Percentiles rank a stretch among this genome's conserved stretches.
Evolutionary conservation across 2,888 invertebrate genomes (phyloP).

Genomic region (Lucinisca nassula): DNA sequence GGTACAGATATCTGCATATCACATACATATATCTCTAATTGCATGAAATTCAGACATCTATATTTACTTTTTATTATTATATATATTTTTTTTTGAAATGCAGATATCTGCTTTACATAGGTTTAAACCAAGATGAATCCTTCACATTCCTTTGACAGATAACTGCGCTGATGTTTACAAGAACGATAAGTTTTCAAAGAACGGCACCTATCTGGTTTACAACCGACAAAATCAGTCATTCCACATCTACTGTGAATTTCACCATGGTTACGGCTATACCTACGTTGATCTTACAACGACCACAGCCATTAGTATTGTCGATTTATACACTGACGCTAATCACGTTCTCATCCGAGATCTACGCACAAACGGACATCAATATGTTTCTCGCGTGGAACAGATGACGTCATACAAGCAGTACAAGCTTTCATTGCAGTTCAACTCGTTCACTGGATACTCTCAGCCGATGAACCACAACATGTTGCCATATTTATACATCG

Average conservation of each 20-base stretch:
- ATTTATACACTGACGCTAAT: constrained; percentile 56
- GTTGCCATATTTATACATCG: constrained; percentile 66
- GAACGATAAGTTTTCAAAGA: constrained; percentile 28
- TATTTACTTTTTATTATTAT: too few relatives aligned
- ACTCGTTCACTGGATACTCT: constrained; percentile 48
- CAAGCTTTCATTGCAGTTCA: constrained; percentile 57
- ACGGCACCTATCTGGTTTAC: constrained; percentile 58
- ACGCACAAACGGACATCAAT: constrained; percentile 48
- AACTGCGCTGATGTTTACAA: constrained; percentile 67
- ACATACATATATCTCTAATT: too few relatives aligned
- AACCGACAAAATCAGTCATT: constrained; percentile 59
- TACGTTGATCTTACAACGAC: constrained; percentile 52
- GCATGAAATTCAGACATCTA: too few relatives aligned
- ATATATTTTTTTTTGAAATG: too few relatives aligned
- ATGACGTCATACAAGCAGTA: constrained; percentile 37
- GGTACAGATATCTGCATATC: too few relatives aligned
- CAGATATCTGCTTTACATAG: too few relatives aligned
- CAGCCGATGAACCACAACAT: constrained; percentile 45
- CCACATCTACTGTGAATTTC: constrained; percentile 69
- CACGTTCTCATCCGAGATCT: constrained; percentile 62
- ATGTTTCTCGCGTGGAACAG: constrained; percentile 57
- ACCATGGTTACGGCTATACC: constrained; percentile 68
- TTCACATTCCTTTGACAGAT: constrained; percentile 34
- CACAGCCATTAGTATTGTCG: constrained; percentile 59
- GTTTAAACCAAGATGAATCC: too few relatives aligned